Percentiles rank a stretch among this genome's conserved stretches.
These are phyloP conservation scores for Smittia sp. DNA, from an alignment of 2,888 invertebrate species.

Conservation along the genomic window DNA sequence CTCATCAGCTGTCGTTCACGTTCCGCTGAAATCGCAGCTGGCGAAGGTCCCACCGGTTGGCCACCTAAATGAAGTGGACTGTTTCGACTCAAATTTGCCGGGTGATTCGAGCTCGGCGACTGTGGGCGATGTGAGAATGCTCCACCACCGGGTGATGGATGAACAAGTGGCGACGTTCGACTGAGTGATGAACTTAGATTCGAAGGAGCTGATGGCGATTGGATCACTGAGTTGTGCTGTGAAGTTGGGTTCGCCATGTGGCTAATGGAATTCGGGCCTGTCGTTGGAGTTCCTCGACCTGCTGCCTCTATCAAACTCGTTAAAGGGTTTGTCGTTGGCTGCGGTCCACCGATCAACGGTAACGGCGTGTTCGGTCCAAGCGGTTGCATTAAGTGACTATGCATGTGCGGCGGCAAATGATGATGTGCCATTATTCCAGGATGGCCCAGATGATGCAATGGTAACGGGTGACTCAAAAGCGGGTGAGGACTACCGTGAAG, in stretches of 20 bases:
- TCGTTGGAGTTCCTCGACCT: conserved; percentile 52
- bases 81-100: conserved; percentile 51
- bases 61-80: conserved; percentile 55
- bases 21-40: conserved; percentile 53
- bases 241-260: conserved; percentile 23
- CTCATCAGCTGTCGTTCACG: conserved; percentile 52
- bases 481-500: conserved; percentile 31
- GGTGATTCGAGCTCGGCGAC: conserved; percentile 51
- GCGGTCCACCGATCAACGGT: conserved; percentile 48
- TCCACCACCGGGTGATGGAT: conserved; percentile 30
- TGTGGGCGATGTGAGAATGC: conserved; percentile 49
- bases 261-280: conserved; percentile 42
- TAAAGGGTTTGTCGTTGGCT: conserved; percentile 43
- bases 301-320: conserved; percentile 44
- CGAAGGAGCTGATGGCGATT: conserved; percentile 48
- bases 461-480: conserved; percentile 43
- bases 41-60: conserved; percentile 52
- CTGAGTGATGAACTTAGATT: conserved; percentile 47
- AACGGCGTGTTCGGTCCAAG: conserved; percentile 45
- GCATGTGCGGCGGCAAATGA: conserved; percentile 34
- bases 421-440: conserved; percentile 16
- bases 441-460: conserved; percentile 44
- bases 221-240: conserved; percentile 45
- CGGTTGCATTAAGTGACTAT: conserved; percentile 37
- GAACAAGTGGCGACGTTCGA: conserved; percentile 50